phyloP scores from a whole-genome alignment of 1,140 invertebrate genomes.

The Helicoverpa zea region DNA sequence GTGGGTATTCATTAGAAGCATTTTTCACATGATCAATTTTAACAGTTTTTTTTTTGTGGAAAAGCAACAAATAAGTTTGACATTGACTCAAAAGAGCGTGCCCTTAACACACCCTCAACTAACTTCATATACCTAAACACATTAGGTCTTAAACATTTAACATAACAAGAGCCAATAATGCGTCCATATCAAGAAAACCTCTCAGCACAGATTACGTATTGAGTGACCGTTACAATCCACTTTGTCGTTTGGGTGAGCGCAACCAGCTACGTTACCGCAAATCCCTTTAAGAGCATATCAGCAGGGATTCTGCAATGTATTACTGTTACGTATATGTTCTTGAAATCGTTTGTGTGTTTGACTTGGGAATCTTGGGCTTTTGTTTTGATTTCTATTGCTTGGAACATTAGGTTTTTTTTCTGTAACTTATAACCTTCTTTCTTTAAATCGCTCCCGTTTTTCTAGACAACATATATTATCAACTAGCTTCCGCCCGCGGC shows the following conservation, averaged over 20 bases:
- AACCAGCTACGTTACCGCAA: constrained; percentile 54
- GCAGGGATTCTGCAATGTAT: constrained; percentile 47
- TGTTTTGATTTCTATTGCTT: background rate
- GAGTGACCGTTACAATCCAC: constrained; percentile 45
- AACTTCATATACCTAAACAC: too few relatives aligned
- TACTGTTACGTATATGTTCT: background rate
- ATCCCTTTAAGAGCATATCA: constrained; percentile 65
- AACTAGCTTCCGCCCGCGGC: too few relatives aligned
- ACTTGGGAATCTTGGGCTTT: background rate
- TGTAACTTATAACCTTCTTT: too few relatives aligned
- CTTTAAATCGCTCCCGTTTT: too few relatives aligned
- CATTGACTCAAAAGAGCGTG: too few relatives aligned
- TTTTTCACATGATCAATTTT: too few relatives aligned
- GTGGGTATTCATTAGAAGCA: too few relatives aligned
- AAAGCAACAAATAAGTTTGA: too few relatives aligned
- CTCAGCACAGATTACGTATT: constrained; percentile 40
- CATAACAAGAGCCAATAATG: constrained; percentile 12
- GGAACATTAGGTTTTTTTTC: background rate
- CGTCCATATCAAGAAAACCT: constrained; percentile 26
- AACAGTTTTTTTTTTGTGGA: too few relatives aligned
- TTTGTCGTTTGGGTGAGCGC: constrained; percentile 38
- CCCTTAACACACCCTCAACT: too few relatives aligned
- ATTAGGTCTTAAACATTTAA: background rate
- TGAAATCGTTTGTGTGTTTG: background rate
- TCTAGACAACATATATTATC: too few relatives aligned